Percentiles rank a stretch among this genome's conserved stretches.
phyloP scores from a whole-genome alignment of 2,797 vertebrate species.

The Xenops minutus region DNA sequence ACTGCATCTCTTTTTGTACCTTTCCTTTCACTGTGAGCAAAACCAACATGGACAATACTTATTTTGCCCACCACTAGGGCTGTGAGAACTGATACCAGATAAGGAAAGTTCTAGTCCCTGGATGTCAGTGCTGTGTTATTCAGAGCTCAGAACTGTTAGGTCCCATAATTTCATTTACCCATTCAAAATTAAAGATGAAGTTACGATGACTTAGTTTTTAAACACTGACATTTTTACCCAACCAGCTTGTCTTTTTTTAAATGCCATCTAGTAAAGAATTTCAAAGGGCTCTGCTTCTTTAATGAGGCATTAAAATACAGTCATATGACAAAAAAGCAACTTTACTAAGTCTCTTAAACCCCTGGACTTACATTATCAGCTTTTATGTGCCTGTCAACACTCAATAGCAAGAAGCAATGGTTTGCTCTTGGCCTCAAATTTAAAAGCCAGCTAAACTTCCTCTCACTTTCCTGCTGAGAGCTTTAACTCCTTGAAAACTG shows the following conservation, averaged over 20 bases:
- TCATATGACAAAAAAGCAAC: constrained; percentile 81
- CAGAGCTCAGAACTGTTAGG: neutral
- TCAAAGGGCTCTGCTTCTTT: constrained; percentile 74
- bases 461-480: constrained; percentile 74
- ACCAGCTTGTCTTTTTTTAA: constrained; percentile 38
- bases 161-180: neutral
- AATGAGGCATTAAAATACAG: constrained; percentile 83
- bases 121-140: neutral
- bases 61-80: neutral
- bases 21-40: neutral
- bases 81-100: neutral
- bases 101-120: neutral
- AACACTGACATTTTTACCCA: constrained; percentile 53
- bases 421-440: constrained; percentile 70
- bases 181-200: constrained; percentile 26
- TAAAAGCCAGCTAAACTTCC: constrained; percentile 74
- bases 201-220: constrained; percentile 31
- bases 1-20: neutral
- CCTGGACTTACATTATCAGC: constrained; percentile 85
- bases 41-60: neutral
- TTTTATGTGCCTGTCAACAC: constrained; percentile 92
- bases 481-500: constrained; percentile 82
- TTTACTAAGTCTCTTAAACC: constrained; percentile 79
- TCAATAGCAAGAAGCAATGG: constrained; percentile 70
- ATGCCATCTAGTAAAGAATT: constrained; percentile 74